Base-by-base conservation (phyloP, 2,888 invertebrate species). In the Hirtodrosophila trivittata region DNA sequence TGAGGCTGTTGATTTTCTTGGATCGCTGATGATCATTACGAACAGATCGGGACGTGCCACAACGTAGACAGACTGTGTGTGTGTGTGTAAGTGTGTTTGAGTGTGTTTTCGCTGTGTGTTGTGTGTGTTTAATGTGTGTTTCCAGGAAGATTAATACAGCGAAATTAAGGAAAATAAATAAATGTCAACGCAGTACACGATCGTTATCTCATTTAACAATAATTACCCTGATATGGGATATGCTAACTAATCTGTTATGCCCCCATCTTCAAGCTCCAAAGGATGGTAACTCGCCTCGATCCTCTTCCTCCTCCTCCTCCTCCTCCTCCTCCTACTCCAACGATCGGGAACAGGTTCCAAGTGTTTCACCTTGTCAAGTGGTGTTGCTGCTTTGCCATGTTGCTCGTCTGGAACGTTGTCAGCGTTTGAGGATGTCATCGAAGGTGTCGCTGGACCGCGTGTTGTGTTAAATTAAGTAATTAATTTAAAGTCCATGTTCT, bases 161-260 rank as follows among this genome's bases (percentile, higher is more conserved):
- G 76, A 90, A 90, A 90, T 90, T 90, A 90, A 90, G 90, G 89
- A 90, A 90, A 90, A 89, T 90, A 90, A 90, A 90, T 90, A 90
- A 90, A 90, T 90, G 90, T 90, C 90, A 89, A 88, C 89, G 87
- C 86, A 83, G 82, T 89, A 90, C 90, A 90, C 89, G 90, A 90
- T 90, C 89, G 89, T 89, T 90, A 90, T 90, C 90, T 88, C 87
- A 90, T 90, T 90, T 90, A 90, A 90, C 90, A 90, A 90, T 90
- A 90, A 90, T 90, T 90, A 90, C 90, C 90, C 89, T 90, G 90
- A 90, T 90, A 90, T 90, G 89, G 90, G 90, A 89, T 89, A 89
- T 88, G 90, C 88, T 87, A 89, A 89, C 89, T 89, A 89, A 89
- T 90, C 89, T 89, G 89, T 89, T 88, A 77, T 77, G 78, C 74